phyloP scores from a whole-genome alignment of 2,888 invertebrate species.

The Lacanobia oleracea region DNA sequence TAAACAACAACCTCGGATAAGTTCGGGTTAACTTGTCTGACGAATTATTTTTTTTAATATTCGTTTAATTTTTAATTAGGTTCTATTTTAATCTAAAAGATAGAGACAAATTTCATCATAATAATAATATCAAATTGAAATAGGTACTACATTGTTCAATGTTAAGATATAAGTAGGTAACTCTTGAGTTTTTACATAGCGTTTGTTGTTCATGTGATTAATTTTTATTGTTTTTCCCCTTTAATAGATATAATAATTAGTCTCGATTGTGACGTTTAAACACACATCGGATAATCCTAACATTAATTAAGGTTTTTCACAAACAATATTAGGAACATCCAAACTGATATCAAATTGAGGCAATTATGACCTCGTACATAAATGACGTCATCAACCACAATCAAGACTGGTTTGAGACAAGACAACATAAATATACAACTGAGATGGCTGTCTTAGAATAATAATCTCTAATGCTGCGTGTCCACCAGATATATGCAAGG shows the following conservation, averaged over 20 bases:
- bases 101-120: background rate
- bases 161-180: background rate
- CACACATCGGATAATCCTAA: background rate
- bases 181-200: background rate
- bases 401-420: constrained; percentile 1
- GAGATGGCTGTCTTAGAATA: background rate
- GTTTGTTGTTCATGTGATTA: background rate
- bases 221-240: background rate
- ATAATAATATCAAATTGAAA: background rate
- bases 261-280: too few relatives aligned
- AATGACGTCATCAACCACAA: constrained; percentile 34
- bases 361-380: constrained; percentile 23
- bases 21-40: too few relatives aligned
- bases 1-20: too few relatives aligned
- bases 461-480: too few relatives aligned
- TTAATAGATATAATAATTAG: too few relatives aligned
- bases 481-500: too few relatives aligned
- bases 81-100: background rate
- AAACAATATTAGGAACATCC: constrained; percentile 10
- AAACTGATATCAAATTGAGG: constrained; percentile 16
- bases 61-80: too few relatives aligned
- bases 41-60: too few relatives aligned
- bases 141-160: background rate
- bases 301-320: background rate
- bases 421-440: constrained; percentile 20